phyloP scores from a whole-genome alignment of 2,797 vertebrate species.

The Acomys russatus region DNA sequence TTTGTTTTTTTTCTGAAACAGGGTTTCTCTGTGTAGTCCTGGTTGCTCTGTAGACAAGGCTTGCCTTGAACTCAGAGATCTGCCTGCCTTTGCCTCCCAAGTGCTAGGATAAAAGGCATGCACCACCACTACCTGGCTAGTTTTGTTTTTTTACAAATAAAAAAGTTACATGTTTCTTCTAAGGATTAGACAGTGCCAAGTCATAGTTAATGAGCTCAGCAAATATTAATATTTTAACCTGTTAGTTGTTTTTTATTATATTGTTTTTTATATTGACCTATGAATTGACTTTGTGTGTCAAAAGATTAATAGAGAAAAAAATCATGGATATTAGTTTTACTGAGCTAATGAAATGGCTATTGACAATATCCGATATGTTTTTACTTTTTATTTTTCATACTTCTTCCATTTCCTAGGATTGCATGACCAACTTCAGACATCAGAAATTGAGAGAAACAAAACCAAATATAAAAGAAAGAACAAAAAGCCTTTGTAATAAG shows the following conservation, averaged over 20 bases:
- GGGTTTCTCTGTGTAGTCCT: neutral
- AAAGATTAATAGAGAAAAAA: conserved; percentile 61
- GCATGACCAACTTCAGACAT: neutral
- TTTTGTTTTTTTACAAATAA: conserved; percentile 49
- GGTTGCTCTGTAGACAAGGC: no score
- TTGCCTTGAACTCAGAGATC: neutral
- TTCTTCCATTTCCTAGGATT: neutral
- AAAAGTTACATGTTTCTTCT: neutral
- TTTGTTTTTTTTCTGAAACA: neutral
- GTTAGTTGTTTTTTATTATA: conserved; percentile 43
- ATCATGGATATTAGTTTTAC: neutral
- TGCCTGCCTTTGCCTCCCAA: neutral
- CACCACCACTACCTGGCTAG: neutral
- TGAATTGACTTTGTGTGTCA: neutral
- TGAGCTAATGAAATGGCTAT: conserved; percentile 10
- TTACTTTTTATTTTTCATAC: neutral
- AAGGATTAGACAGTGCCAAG: neutral
- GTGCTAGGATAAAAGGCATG: neutral
- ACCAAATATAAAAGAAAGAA: neutral
- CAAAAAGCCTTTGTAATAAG: neutral
- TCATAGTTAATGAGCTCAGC: neutral
- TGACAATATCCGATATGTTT: conserved; percentile 25
- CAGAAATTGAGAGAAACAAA: neutral
- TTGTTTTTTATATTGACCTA: neutral
- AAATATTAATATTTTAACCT: conserved; percentile 18